phyloP scores from a whole-genome alignment of 2,888 invertebrate species.

The Leptinotarsa peninsularis region DNA sequence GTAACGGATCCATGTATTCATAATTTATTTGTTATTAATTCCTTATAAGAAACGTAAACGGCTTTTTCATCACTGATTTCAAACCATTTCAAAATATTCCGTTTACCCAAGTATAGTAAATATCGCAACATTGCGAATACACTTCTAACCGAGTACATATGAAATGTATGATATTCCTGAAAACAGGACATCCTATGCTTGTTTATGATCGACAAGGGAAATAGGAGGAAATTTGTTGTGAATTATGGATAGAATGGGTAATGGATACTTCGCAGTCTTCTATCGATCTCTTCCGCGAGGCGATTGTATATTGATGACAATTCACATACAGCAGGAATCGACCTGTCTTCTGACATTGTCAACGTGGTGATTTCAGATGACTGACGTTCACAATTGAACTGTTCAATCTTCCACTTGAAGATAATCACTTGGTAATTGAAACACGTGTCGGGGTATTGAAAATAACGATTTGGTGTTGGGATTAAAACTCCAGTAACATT shows the following conservation, averaged over 20 bases:
- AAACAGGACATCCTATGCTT: background rate
- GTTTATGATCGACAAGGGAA: constrained; percentile 15
- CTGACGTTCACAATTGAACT: no score
- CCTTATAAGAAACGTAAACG: no score
- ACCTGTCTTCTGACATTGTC: background rate
- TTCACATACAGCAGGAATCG: background rate
- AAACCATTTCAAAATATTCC: no score
- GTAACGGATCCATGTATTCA: no score
- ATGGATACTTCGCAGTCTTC: background rate
- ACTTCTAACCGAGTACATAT: constrained; percentile 9
- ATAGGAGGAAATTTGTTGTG: constrained; percentile 4
- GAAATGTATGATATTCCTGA: background rate
- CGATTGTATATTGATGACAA: background rate
- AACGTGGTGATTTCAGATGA: no score
- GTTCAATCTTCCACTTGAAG: no score
- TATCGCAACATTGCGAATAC: background rate
- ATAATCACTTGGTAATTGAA: no score
- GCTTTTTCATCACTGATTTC: no score
- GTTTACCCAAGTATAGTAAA: background rate
- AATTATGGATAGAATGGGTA: background rate
- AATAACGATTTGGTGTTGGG: no score
- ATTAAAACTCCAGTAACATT: no score
- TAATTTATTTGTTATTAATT: no score
- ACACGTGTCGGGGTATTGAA: no score
- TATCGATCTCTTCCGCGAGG: background rate